Evolutionary conservation across 2,113 vertebrate species (phyloP).

Genomic region (Butorides virescens): DNA sequence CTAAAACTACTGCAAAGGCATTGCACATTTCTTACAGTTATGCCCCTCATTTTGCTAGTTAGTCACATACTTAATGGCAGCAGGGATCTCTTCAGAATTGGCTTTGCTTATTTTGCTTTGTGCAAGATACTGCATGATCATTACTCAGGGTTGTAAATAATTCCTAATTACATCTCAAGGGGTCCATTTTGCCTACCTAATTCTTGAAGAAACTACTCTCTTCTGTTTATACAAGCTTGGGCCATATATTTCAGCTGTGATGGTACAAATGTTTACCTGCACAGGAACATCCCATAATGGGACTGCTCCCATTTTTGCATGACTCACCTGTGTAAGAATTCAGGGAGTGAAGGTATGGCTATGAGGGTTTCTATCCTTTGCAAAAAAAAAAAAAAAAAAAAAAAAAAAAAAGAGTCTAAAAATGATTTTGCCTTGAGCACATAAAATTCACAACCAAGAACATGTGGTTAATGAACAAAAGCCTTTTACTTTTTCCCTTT

Average conservation of each 20-base stretch:
- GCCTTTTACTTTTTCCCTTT: conserved; percentile 48
- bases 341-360: neutral
- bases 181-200: conserved; percentile 56
- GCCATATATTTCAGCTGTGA: conserved; percentile 31
- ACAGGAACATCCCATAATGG: neutral
- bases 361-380: neutral
- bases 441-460: conserved; percentile 16
- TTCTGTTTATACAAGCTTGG: conserved; percentile 48
- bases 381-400: neutral
- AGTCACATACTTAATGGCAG: conserved; percentile 64
- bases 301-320: neutral
- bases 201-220: conserved; percentile 39
- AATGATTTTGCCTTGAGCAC: conserved; percentile 32
- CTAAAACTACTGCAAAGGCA: neutral
- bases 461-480: conserved; percentile 69
- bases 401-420: neutral
- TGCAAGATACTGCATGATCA: conserved; percentile 56
- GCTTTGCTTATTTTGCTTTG: conserved; percentile 66
- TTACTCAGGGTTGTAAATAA: conserved; percentile 61
- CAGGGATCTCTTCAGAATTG: conserved; percentile 46
- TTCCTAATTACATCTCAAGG: conserved; percentile 66
- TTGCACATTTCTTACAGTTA: conserved; percentile 32
- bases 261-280: neutral
- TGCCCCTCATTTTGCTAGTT: conserved; percentile 58
- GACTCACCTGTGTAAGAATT: neutral